These are phyloP conservation scores for Labrus mixtus DNA, from an alignment of 2,113 vertebrate genomes.

Conservation along the genomic window DNA sequence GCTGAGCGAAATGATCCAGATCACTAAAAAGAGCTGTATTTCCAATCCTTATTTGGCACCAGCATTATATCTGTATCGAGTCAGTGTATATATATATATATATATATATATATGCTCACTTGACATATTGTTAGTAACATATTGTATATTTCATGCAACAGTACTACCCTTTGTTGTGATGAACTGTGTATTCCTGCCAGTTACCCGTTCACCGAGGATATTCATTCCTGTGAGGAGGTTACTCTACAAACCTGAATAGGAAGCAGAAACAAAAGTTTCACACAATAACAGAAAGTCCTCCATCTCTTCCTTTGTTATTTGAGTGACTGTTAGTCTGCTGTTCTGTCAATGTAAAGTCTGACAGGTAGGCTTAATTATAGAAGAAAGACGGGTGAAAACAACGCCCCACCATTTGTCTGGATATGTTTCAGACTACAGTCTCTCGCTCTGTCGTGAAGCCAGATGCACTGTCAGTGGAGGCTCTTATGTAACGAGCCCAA, in stretches of 20 bases:
- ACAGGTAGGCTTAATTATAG: slow-evolving; percentile 9
- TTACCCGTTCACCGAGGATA: no score
- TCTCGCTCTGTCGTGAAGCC: slow-evolving; percentile 41
- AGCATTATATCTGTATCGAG: no score
- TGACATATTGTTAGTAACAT: no score
- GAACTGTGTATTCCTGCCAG: no score
- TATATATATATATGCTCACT: no score
- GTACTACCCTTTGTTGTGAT: no score
- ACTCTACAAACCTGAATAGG: not conserved
- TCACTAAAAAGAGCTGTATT: no score
- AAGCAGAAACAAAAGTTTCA: slow-evolving; percentile 2
- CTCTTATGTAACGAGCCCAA: slow-evolving; percentile 63
- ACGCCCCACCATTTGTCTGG: slow-evolving; percentile 23
- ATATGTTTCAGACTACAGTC: slow-evolving; percentile 32
- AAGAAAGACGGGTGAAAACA: slow-evolving; percentile 21
- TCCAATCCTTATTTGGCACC: no score
- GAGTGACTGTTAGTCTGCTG: not conserved
- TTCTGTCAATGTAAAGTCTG: slow-evolving; percentile 13
- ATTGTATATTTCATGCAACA: no score
- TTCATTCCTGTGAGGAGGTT: not conserved
- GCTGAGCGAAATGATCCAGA: no score
- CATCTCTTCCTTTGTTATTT: not conserved
- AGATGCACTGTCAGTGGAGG: slow-evolving; percentile 45
- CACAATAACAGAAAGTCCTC: slow-evolving; percentile 19
- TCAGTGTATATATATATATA: no score